Conservation (phyloP, 2,888 invertebrate species). For the Digitonthophagus gazella region DNA sequence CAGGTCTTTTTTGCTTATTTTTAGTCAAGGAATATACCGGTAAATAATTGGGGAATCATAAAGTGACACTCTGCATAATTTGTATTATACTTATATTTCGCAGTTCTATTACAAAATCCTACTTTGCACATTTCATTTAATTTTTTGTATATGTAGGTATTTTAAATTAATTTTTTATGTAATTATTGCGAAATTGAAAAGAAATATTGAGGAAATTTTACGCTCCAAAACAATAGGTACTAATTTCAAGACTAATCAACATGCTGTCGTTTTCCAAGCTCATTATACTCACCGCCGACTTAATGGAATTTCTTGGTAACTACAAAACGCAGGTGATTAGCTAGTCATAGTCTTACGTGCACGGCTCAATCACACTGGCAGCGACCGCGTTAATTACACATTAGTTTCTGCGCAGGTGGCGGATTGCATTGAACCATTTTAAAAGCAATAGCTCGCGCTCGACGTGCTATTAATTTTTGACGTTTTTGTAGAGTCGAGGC, state of each 20-base stretch:
- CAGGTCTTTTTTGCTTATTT: too few relatives aligned
- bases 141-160: too few relatives aligned
- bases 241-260: background rate
- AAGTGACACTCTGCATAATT: too few relatives aligned
- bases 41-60: too few relatives aligned
- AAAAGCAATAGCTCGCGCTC: background rate
- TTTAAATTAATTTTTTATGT: too few relatives aligned
- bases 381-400: background rate
- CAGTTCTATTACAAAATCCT: too few relatives aligned
- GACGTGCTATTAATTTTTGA: background rate
- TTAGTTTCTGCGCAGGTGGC: background rate
- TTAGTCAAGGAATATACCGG: too few relatives aligned
- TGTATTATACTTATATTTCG: too few relatives aligned
- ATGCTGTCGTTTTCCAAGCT: background rate
- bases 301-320: background rate
- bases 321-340: background rate
- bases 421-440: background rate
- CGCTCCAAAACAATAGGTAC: background rate
- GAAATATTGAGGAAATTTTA: background rate
- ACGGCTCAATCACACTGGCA: background rate
- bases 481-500: background rate
- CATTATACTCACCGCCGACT: background rate
- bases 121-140: too few relatives aligned
- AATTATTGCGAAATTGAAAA: background rate
- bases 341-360: background rate